These are phyloP conservation scores for Sphyrna mokarran DNA, from an alignment of 2,113 vertebrate genomes.

Conservation along the genomic window DNA sequence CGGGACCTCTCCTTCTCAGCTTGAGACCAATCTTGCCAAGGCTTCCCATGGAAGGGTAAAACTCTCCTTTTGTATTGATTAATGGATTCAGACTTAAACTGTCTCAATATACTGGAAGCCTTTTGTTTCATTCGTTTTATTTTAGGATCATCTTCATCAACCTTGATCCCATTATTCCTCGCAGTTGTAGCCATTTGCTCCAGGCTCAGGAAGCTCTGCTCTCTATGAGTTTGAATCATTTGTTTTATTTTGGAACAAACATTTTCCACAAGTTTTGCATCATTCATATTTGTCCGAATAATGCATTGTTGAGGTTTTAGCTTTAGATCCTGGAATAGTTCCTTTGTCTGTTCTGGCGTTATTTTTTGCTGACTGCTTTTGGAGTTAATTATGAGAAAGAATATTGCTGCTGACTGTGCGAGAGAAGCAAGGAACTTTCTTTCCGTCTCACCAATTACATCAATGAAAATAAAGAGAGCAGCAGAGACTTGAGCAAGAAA, in stretches of 20 bases:
- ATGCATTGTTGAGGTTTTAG: background rate
- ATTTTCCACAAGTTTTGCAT: slow-evolving; percentile 6
- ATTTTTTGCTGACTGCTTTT: background rate
- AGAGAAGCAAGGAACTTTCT: slow-evolving; percentile 6
- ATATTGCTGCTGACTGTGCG: background rate
- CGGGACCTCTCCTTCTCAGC: slow-evolving; percentile 50
- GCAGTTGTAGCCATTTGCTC: background rate
- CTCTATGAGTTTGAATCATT: background rate
- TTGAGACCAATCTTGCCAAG: slow-evolving; percentile 49
- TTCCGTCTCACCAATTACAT: slow-evolving; percentile 20
- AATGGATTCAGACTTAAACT: slow-evolving; percentile 36
- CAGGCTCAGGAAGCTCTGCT: background rate
- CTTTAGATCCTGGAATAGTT: background rate
- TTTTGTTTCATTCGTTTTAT: background rate
- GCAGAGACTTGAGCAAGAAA: slow-evolving; percentile 3
- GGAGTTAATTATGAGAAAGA: slow-evolving; percentile 30
- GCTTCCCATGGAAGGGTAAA: slow-evolving; percentile 51
- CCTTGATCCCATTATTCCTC: background rate
- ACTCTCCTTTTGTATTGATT: slow-evolving; percentile 46
- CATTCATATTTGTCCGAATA: background rate
- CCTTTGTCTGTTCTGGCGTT: background rate
- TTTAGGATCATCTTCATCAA: background rate
- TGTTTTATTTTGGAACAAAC: background rate
- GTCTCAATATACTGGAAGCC: background rate
- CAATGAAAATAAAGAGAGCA: slow-evolving; percentile 33